These are phyloP conservation scores for Oryzias dopingdopingensis DNA, from an alignment of 2,797 vertebrate genomes.

Conservation along the genomic window DNA sequence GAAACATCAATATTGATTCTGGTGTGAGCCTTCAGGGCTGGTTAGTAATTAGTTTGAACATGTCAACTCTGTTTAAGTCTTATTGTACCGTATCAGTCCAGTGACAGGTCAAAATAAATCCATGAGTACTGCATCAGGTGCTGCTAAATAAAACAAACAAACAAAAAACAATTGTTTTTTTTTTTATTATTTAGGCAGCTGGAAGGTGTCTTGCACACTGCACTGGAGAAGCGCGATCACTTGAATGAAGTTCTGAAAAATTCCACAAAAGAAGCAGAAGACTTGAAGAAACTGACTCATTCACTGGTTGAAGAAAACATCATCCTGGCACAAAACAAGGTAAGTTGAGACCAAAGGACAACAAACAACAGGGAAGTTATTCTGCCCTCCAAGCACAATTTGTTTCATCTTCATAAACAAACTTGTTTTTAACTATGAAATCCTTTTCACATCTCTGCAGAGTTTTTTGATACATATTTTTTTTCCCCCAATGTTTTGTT, in stretches of 20 bases:
- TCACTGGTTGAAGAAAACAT: slow-evolving; percentile 74
- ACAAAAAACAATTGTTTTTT: slow-evolving; percentile 2
- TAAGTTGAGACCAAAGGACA: slow-evolving; percentile 40
- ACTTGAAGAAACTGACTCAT: slow-evolving; percentile 70
- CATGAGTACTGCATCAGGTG: background rate
- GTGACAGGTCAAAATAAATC: slow-evolving; percentile 6
- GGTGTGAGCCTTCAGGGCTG: slow-evolving; percentile 55
- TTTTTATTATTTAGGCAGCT: slow-evolving; percentile 77
- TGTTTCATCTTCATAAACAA: slow-evolving; percentile 35
- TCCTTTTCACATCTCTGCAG: slow-evolving; percentile 57
- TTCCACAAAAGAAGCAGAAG: slow-evolving; percentile 79
- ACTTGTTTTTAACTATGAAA: slow-evolving; percentile 55
- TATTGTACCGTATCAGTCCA: background rate
- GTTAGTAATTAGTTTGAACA: slow-evolving; percentile 9
- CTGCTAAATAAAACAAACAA: too few relatives aligned
- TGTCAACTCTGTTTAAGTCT: background rate
- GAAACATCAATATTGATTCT: slow-evolving; percentile 60
- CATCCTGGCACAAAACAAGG: slow-evolving; percentile 76
- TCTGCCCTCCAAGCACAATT: slow-evolving; percentile 31
- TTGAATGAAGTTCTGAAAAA: slow-evolving; percentile 81
- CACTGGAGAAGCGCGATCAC: slow-evolving; percentile 85
- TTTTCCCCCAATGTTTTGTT: slow-evolving; percentile 69
- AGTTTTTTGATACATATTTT: slow-evolving; percentile 56
- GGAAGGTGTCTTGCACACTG: slow-evolving; percentile 75
- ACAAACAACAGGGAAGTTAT: slow-evolving; percentile 48